These are phyloP conservation scores for Octodonta nipae DNA, from an alignment of 2,888 invertebrate genomes.

Conservation along the genomic window DNA sequence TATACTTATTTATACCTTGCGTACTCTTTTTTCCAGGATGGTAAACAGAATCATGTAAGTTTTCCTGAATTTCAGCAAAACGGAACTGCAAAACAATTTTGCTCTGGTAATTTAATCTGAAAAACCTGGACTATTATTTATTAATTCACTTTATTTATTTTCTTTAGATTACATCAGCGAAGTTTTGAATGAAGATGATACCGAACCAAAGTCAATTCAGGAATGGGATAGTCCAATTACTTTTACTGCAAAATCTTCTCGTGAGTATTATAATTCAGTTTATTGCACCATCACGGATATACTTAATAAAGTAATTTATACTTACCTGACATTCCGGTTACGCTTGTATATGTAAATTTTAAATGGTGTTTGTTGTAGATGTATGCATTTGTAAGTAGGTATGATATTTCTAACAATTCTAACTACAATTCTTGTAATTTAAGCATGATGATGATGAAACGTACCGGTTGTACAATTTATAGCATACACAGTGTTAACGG, in stretches of 20 bases:
- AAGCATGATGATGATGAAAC: too few relatives aligned
- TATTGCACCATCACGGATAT: too few relatives aligned
- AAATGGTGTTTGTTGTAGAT: too few relatives aligned
- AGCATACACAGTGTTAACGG: too few relatives aligned
- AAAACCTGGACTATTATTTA: too few relatives aligned
- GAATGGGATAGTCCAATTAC: conserved; percentile 81
- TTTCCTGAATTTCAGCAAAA: conserved; percentile 84
- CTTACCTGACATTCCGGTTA: too few relatives aligned
- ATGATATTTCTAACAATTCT: too few relatives aligned
- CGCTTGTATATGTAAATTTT: too few relatives aligned
- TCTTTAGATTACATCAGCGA: conserved; percentile 70
- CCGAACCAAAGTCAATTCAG: conserved; percentile 45
- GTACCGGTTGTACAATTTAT: too few relatives aligned
- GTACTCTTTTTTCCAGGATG: conserved; percentile 44
- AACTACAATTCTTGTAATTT: too few relatives aligned
- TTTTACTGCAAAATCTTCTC: conserved; percentile 77
- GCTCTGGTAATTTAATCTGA: conserved; percentile 55
- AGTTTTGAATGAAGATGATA: conserved; percentile 57
- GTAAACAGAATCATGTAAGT: conserved; percentile 76
- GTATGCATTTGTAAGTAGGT: too few relatives aligned
- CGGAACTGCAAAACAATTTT: conserved; percentile 74
- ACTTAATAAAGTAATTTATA: too few relatives aligned
- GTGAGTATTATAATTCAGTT: conserved; percentile 50
- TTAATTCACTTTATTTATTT: conserved; percentile 4
- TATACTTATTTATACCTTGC: not conserved